Evolutionary conservation across 2,888 invertebrate species (phyloP).

Genomic region (Congeria kusceri): DNA sequence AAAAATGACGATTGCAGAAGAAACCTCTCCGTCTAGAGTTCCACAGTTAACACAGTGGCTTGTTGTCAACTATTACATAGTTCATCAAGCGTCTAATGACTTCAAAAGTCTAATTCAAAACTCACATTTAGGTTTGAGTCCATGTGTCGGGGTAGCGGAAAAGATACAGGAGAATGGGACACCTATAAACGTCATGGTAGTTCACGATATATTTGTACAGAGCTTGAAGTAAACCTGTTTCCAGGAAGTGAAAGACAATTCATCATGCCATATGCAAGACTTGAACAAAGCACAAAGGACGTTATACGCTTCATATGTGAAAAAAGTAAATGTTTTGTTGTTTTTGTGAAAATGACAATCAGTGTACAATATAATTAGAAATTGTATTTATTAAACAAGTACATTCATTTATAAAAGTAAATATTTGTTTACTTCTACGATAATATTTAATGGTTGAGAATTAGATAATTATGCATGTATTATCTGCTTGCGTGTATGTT

Average conservation of each 20-base stretch:
- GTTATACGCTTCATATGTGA: background rate
- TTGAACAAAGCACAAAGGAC: background rate
- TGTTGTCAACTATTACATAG: constrained; percentile 16
- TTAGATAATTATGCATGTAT: no score
- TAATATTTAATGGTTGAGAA: no score
- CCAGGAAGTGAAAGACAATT: constrained; percentile 39
- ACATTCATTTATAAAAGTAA: background rate
- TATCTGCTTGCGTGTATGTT: no score
- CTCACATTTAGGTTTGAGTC: constrained; percentile 14
- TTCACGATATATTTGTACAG: constrained; percentile 24
- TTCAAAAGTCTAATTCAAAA: constrained; percentile 17
- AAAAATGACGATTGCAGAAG: background rate
- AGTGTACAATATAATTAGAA: no score
- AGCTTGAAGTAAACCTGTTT: constrained; percentile 39
- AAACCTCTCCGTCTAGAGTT: background rate
- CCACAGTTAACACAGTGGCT: background rate
- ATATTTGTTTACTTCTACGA: no score
- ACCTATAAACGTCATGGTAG: constrained; percentile 11
- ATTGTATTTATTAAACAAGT: background rate
- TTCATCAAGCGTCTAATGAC: constrained; percentile 2
- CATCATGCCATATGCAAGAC: background rate
- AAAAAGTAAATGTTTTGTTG: background rate
- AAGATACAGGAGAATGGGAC: constrained; percentile 22
- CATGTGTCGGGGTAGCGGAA: constrained; percentile 22
- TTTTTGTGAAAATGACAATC: no score